phyloP scores from a whole-genome alignment of 2,888 invertebrate species.

The Pandemis cinnamomeana region DNA sequence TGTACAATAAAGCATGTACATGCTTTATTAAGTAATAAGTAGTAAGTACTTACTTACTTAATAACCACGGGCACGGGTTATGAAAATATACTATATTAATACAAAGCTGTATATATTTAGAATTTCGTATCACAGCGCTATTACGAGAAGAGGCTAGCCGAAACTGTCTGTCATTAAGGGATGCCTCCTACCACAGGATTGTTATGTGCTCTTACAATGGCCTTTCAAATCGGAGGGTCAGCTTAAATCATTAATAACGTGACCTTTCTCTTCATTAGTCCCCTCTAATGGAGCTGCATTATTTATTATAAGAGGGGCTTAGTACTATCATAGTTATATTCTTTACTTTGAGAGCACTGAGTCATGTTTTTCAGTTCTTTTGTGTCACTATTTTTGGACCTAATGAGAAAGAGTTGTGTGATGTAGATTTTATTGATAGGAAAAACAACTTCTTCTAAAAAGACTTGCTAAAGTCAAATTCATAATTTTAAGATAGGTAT shows the following conservation, averaged over 20 bases:
- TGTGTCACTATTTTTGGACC: background rate
- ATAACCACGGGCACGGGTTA: too few relatives aligned
- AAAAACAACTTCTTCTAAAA: too few relatives aligned
- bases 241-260: slow-evolving; percentile 42
- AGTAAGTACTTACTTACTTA: too few relatives aligned
- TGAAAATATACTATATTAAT: background rate
- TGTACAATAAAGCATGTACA: too few relatives aligned
- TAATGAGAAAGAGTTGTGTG: background rate
- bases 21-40: too few relatives aligned
- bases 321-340: slow-evolving; percentile 31
- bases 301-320: slow-evolving; percentile 30
- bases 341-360: background rate
- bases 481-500: too few relatives aligned
- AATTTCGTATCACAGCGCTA: slow-evolving; percentile 16
- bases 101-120: slow-evolving; percentile 5
- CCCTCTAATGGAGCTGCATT: slow-evolving; percentile 36
- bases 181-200: slow-evolving; percentile 32
- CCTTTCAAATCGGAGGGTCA: slow-evolving; percentile 38
- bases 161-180: slow-evolving; percentile 34
- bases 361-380: background rate
- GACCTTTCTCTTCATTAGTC: slow-evolving; percentile 41
- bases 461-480: too few relatives aligned
- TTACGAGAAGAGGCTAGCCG: slow-evolving; percentile 13
- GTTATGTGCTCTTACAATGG: slow-evolving; percentile 35
- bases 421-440: background rate